Conservation (phyloP, 2,888 invertebrate genomes). For the Parnassius smintheus region DNA sequence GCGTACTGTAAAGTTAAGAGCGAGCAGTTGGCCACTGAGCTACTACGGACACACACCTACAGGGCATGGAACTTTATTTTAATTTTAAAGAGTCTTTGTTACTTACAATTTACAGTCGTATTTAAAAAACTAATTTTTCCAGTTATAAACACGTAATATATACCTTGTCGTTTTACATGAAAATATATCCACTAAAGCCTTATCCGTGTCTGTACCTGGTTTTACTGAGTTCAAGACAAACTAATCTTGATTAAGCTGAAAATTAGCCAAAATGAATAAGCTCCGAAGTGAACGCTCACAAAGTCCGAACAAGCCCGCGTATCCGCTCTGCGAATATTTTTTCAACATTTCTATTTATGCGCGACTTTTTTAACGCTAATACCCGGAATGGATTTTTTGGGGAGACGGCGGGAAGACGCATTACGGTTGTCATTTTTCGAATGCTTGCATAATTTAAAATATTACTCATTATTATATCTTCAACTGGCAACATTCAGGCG, state of each 20-base stretch:
- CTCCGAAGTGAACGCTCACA: conserved; percentile 41
- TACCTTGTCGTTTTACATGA: not conserved
- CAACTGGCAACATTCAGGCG: conserved; percentile 32
- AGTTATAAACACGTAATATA: not conserved
- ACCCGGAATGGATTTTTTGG: conserved; percentile 63
- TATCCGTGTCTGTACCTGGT: conserved; percentile 1
- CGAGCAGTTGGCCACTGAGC: no score
- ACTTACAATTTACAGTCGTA: no score
- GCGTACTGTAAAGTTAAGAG: no score
- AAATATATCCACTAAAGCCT: not conserved
- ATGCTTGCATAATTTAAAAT: conserved; percentile 34
- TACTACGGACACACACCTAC: no score
- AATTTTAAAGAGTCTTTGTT: no score
- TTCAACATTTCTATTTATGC: conserved; percentile 55
- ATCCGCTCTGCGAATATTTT: conserved; percentile 50
- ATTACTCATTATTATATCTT: conserved; percentile 36
- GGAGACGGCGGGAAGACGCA: conserved; percentile 33
- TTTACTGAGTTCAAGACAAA: not conserved
- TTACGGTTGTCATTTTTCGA: conserved; percentile 31
- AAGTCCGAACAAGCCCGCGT: conserved; percentile 37
- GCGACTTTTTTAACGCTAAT: conserved; percentile 62
- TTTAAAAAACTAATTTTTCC: no score
- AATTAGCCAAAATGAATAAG: conserved; percentile 61
- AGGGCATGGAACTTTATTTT: no score
- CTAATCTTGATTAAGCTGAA: conserved; percentile 31